These are phyloP conservation scores for Protosalanx chinensis DNA, from an alignment of 2,797 vertebrate genomes.

Conservation along the genomic window DNA sequence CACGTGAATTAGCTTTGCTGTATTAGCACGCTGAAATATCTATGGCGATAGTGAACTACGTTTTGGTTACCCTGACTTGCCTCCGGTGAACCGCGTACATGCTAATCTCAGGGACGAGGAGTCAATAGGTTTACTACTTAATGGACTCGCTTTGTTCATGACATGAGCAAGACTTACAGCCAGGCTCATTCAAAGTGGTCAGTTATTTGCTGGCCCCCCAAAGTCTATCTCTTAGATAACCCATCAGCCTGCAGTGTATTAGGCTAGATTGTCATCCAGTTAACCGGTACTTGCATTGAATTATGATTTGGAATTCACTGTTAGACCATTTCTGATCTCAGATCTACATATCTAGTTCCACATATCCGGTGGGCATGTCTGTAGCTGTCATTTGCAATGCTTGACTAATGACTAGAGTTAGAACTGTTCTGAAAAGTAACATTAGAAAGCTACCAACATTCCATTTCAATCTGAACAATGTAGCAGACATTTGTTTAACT, in stretches of 20 bases:
- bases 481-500: not conserved
- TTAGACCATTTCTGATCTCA: too few relatives aligned
- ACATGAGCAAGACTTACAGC: not conserved
- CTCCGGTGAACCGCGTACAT: not conserved
- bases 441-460: not conserved
- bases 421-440: not conserved
- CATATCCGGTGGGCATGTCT: too few relatives aligned
- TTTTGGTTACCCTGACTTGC: not conserved
- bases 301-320: too few relatives aligned
- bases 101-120: not conserved
- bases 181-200: not conserved
- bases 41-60: not conserved
- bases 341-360: too few relatives aligned
- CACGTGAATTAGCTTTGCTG: slow-evolving; percentile 15
- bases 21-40: not conserved
- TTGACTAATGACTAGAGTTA: too few relatives aligned
- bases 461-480: not conserved
- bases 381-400: too few relatives aligned
- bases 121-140: not conserved
- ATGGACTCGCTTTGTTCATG: not conserved
- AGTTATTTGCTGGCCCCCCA: not conserved
- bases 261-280: not conserved
- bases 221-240: not conserved
- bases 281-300: not conserved
- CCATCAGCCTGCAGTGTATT: not conserved